These are phyloP conservation scores for Psammodynastes pulverulentus DNA, from an alignment of 2,113 vertebrate species.

Conservation along the genomic window DNA sequence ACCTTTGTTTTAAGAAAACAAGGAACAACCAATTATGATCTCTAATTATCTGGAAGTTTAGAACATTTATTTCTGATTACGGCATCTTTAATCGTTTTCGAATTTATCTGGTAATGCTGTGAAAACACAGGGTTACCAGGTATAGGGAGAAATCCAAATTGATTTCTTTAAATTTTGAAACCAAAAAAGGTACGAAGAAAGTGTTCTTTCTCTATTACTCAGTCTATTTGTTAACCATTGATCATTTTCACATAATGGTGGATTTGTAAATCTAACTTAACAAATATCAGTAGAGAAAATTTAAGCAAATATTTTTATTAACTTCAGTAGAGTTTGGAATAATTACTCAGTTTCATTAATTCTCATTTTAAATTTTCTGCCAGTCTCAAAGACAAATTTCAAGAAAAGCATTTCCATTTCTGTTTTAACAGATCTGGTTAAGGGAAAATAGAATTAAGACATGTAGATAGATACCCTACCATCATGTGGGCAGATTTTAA, in stretches of 20 bases:
- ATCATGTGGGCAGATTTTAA: not conserved
- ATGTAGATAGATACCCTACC: not conserved
- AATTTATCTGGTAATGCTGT: not conserved
- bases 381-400: not conserved
- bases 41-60: not conserved
- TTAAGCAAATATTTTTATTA: not conserved
- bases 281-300: not conserved
- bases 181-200: not conserved
- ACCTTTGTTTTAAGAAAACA: not conserved
- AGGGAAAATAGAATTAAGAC: not conserved
- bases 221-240: constrained; percentile 15
- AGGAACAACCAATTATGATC: not conserved
- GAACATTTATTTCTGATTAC: not conserved
- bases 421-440: not conserved
- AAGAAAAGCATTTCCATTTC: not conserved
- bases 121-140: not conserved
- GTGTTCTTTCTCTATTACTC: not conserved
- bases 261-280: constrained; percentile 29
- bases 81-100: not conserved
- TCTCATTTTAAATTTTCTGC: not conserved
- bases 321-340: not conserved
- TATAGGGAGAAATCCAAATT: not conserved
- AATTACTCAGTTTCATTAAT: not conserved
- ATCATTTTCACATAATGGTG: not conserved
- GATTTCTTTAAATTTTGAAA: not conserved